Evolutionary conservation across 2,113 vertebrate species (phyloP), one percentile per base, ranked within the genome.

Genomic region (Calcarius ornatus): DNA sequence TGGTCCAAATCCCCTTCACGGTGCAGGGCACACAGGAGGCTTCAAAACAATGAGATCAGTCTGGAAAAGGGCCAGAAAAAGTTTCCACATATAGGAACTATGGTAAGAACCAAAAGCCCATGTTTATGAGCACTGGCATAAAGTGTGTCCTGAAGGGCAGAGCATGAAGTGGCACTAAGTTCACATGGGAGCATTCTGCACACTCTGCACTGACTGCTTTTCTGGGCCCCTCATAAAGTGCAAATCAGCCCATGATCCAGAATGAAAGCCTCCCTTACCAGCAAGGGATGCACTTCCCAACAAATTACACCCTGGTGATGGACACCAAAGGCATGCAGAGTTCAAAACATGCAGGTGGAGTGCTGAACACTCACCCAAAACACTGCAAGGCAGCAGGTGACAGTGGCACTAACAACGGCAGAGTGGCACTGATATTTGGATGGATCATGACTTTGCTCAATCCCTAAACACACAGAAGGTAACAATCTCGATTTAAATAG

Each of bases 401-500:
- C 50, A 78, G 69, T n/a, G 43, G 65, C 78, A 43, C 47, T 56
- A 66, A 78, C 56, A 35, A 19, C 28, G 57, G 68, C 23, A 76
- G 48, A 53, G 37, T 25, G 38, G 40, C 48, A 59, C 57, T 11
- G 40, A 35, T 81, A 23, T 50, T 89, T 48, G 38, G 65, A 13
- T 28, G 54, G 45, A 87, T 85, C 65, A 7, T 30, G 76, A 40
- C 64, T 84, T 75, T 94, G 16, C 69, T 68, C 68, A 81, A 25
- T 15, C 71, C 51, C 77, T 73, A n/a, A 78, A 83, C 76, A 81
- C 51, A 89, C 51, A 84, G 77, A 84, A 89, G 57, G 79, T 54
- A 90, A 87, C 72, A 59, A 90, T 70, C 47, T 71, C 35, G 11
- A 90, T 86, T 91, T 95, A 85, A 92, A 91, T 65, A 92, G 63